phyloP scores from a whole-genome alignment of 1,140 invertebrate species.

The Lycorma delicatula region DNA sequence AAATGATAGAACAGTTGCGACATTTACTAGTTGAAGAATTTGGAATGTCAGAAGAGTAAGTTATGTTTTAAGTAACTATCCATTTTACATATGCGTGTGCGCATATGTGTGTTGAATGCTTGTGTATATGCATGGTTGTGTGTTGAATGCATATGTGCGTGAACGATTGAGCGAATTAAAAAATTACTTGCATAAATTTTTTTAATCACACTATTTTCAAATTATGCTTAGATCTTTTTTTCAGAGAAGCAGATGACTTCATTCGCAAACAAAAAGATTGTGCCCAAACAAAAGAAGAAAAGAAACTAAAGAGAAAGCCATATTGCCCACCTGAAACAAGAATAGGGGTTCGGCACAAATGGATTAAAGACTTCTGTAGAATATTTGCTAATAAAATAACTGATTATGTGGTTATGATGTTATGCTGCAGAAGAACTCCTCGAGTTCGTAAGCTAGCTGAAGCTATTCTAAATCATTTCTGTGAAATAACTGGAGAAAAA shows the following conservation, averaged over 20 bases:
- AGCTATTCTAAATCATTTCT: background rate
- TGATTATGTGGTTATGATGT: background rate
- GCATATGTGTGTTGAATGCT: too few species aligned
- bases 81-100: too few species aligned
- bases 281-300: background rate
- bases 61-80: background rate
- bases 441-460: background rate
- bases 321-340: background rate
- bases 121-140: too few species aligned
- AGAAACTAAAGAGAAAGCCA: background rate
- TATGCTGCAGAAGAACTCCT: background rate
- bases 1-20: constrained; percentile 5
- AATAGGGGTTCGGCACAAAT: background rate
- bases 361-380: background rate
- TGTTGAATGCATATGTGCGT: too few species aligned
- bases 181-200: too few species aligned
- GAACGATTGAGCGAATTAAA: too few species aligned
- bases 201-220: too few species aligned
- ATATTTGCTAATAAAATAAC: background rate
- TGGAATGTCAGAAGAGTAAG: constrained; percentile 13
- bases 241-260: constrained; percentile 3
- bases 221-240: too few species aligned
- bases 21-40: constrained; percentile 11
- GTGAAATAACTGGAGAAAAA: background rate
- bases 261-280: constrained; percentile 1